Evolutionary conservation across 2,888 invertebrate genomes (phyloP), one percentile per base, ranked within the genome.

Genomic region (Protophormia terraenovae): DNA sequence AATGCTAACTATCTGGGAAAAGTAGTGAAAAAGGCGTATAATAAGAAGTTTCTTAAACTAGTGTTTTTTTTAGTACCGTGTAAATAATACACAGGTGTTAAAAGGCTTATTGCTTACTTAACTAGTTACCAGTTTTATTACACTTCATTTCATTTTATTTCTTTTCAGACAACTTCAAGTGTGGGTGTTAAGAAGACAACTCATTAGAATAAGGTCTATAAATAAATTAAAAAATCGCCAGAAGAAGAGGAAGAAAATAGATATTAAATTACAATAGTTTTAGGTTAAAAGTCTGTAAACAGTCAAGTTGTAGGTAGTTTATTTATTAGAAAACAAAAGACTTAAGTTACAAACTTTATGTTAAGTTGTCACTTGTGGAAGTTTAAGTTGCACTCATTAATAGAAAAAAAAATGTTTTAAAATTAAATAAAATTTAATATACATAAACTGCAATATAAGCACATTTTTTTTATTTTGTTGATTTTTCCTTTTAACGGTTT

Each of bases 151-250:
- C 14, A n/a, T 41, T 41, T 66, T 1, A 22, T n/a, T 55, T 1
- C 14, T 4, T 41, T 41, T 66, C 0, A 32, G 22, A 2, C 24
- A 7, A 35, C 32, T 55, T n/a, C 6, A 19, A 27, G 12, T 41
- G 73, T 75, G 35, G 66, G 73, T 83, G 73, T 69, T 38, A n/a
- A 35, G 12, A 29, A 77, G 38, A 69, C 62, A 66, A 29, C 53
- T 79, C 35, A 55, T 83, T 69, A 53, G 24, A 75, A 69, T 69
- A 19, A 32, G 32, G 12, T 8, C 35, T 14, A 32, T 67, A 78
- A 78, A 62, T 73, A 66, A 83, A 12, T n/a, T 24, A n/a, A n/a
- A n/a, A n/a, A n/a, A n/a, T 3, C 3, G n/a, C 0, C 41, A 5
- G 6, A n/a, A 1, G 16, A 38, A 47, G 3, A 55, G 8, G 1